A percentile compares a stretch with the other conserved stretches of the same genome.
phyloP scores from a whole-genome alignment of 2,113 vertebrate species.

The Trogon surrucura region DNA sequence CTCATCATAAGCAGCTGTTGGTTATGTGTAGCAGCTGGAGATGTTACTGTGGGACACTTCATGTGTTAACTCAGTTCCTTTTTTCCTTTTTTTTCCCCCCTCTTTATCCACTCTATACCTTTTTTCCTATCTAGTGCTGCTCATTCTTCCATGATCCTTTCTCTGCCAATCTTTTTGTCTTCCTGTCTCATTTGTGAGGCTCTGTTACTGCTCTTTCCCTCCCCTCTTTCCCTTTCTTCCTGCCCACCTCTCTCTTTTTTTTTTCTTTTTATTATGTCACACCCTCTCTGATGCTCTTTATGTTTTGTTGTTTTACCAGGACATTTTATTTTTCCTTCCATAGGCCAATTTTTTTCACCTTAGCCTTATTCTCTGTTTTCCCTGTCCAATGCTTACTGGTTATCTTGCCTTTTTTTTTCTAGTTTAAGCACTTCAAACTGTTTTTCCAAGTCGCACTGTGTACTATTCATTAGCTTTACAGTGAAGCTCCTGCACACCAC shows the following conservation, averaged over 20 bases:
- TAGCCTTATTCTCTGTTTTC: neutral
- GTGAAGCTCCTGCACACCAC: neutral
- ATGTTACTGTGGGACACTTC: neutral
- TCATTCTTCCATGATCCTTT: neutral
- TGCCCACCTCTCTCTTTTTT: too few species aligned
- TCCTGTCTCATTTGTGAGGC: neutral
- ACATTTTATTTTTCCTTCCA: neutral
- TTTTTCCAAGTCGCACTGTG: neutral
- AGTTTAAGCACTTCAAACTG: neutral
- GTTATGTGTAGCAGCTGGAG: conserved; percentile 3
- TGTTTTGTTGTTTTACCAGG: neutral
- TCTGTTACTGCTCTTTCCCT: neutral
- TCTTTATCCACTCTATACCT: neutral
- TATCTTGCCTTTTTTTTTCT: neutral
- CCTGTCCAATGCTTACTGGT: neutral
- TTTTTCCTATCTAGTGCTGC: neutral
- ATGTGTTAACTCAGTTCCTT: neutral
- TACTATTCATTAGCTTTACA: neutral
- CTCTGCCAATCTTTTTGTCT: neutral
- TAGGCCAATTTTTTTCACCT: neutral
- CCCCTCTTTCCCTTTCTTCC: too few species aligned
- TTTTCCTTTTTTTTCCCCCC: neutral
- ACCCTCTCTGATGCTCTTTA: neutral
- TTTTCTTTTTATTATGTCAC: neutral
- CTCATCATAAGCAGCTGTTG: neutral